Evolutionary conservation across 2,113 vertebrate species (phyloP), one percentile per base, ranked within the genome.

Genomic region (Sclerurus mexicanus): DNA sequence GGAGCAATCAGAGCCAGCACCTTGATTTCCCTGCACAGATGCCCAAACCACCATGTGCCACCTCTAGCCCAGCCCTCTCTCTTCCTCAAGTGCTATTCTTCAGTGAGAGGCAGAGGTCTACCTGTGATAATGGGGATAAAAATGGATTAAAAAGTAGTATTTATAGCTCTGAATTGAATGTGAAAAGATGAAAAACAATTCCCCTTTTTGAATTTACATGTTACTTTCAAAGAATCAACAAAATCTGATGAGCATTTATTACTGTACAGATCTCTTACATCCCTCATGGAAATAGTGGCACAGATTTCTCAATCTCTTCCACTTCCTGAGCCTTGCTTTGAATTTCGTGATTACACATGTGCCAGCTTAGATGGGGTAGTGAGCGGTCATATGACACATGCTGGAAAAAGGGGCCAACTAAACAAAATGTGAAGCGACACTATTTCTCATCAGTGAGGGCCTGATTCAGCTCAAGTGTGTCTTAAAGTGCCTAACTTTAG

Each of bases 221-320:
- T 73, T 81, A 35, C 47, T 42, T 90, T 74, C 58, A 77, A 82
- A 64, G 24, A 90, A 83, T 46, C 50, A 77, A 53, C 67, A 67
- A 73, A 76, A 93, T 24, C 15, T 86, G 44, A 75, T 25, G 20
- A 87, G n/a, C 33, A 66, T 47, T 76, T 81, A 62, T 86, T 79
- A 33, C 56, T 76, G 39, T 49, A 21, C 46, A 35, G 5, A 19
- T 89, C 40, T 64, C 55, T 77, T 44, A 44, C n/a, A 31, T 78
- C 63, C 85, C 55, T 89, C n/a, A 49, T 84, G 68, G 44, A 84
- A 87, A 83, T 33, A 88, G 40, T 47, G 89, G 55, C 55, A 66
- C 23, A 64, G 39, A 67, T 94, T 97, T 79, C 82, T 93, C 78
- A 92, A 94, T 78, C 72, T 80, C 64, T 84, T 24, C 46, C 35